Evolutionary conservation across 2,888 invertebrate genomes (phyloP), one percentile per base, ranked within the genome.

Genomic region (Drosophila setosimentum): DNA sequence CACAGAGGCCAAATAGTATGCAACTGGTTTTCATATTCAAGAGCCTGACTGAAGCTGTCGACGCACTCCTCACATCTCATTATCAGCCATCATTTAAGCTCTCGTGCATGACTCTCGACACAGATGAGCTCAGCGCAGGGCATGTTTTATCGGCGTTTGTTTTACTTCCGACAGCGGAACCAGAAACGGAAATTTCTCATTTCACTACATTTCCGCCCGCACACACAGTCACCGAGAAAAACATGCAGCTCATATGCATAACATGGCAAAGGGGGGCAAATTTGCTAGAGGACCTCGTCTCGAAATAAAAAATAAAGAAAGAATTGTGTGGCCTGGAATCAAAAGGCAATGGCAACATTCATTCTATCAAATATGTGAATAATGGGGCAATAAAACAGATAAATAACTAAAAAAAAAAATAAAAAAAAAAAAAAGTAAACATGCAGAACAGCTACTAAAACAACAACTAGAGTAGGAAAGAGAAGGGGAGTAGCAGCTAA

Each of bases 101-200:
- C 73, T 76, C 68, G 54, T 51, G 6, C 27, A 40, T 35, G 45
- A 42, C 66, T n/a, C 37, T 37, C 37, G 65, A 69, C 73, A 66
- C 53, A 57, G 60, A 63, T 78, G 37, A 78, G 74, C 74, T 59
- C 32, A 42, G 35, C 45, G 60, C 30, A 57, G 59, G 59, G 73
- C 71, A 68, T 79, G 84, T 83, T 87, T 87, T 87, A 87, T 87
- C 83, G 83, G 83, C 82, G 81, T 86, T 87, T 87, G 87, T 87
- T 87, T 87, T 87, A 87, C 82, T 87, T 87, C 87, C 88, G 88
- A 82, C 84, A 78, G 75, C 87, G 89, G 86, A 89, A 87, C 82
- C 88, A 87, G 89, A 86, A 88, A 78, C 87, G 88, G 88, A 88
- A 88, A 89, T 87, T 89, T 88, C 89, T 86, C 86, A 86, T 89